Evolutionary conservation across 2,113 vertebrate species (phyloP).

Genomic region (Okapia johnstoni): DNA sequence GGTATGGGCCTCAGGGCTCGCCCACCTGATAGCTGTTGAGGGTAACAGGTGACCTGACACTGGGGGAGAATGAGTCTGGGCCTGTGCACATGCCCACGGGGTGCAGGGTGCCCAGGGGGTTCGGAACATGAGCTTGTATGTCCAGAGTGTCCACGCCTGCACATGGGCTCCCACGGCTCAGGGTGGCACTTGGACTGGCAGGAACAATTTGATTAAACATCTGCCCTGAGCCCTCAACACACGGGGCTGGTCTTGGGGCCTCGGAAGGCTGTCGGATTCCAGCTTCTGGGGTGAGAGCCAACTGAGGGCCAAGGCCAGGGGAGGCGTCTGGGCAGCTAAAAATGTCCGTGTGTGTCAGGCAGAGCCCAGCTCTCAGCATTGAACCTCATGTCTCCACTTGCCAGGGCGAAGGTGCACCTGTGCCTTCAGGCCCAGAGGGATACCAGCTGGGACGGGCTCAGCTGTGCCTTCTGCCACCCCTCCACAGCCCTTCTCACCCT

Average conservation of each 20-base stretch:
- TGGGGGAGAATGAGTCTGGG: accelerated
- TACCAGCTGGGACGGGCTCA: not conserved
- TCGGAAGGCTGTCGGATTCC: not conserved
- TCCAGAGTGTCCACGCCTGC: not conserved
- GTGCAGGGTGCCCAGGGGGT: no score
- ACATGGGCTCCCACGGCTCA: accelerated
- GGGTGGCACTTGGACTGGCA: accelerated
- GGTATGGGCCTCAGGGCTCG: not conserved
- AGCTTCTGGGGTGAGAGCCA: not conserved
- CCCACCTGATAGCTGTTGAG: not conserved
- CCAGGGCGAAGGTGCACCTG: not conserved
- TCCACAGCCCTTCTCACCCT: not conserved
- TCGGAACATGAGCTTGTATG: accelerated
- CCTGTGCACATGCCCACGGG: not conserved
- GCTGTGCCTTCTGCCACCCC: not conserved
- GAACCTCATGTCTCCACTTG: not conserved
- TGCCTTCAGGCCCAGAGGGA: not conserved
- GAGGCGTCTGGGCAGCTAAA: not conserved
- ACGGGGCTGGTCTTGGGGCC: not conserved
- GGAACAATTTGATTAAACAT: not conserved
- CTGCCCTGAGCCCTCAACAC: not conserved
- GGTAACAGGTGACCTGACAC: no score
- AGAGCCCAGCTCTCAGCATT: not conserved
- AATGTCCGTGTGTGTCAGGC: not conserved
- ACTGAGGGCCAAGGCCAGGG: not conserved